phyloP scores from a whole-genome alignment of 2,113 vertebrate genomes.

The Narcine bancroftii region DNA sequence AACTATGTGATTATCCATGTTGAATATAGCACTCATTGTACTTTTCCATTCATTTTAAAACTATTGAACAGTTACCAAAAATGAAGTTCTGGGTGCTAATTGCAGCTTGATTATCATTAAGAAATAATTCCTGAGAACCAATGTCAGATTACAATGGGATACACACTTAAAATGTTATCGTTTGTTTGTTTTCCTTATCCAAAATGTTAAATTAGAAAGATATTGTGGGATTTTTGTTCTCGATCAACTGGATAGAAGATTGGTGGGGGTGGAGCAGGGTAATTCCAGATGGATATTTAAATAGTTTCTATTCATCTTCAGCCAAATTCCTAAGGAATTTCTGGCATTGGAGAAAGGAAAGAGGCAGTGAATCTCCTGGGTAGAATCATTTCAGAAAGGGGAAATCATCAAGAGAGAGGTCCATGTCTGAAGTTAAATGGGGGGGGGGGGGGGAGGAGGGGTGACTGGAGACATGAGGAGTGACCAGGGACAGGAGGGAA shows the following conservation, averaged over 20 bases:
- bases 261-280: not conserved
- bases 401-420: too few relatives aligned
- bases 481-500: too few relatives aligned
- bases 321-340: not conserved
- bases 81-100: not conserved
- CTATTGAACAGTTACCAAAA: not conserved
- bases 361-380: too few relatives aligned
- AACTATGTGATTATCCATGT: not conserved
- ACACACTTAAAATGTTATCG: not conserved
- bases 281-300: not conserved
- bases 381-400: too few relatives aligned
- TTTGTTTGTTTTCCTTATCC: not conserved
- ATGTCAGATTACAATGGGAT: not conserved
- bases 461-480: too few relatives aligned
- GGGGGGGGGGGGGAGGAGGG: too few relatives aligned
- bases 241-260: not conserved
- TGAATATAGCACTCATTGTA: not conserved
- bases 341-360: not conserved
- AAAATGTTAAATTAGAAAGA: not conserved
- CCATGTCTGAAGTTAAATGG: too few relatives aligned
- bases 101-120: not conserved
- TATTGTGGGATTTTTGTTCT: not conserved
- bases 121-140: not conserved
- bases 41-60: slow-evolving; percentile 3
- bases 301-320: not conserved